Conservation (phyloP, 2,797 vertebrate species). For the Leuciscus waleckii region DNA sequence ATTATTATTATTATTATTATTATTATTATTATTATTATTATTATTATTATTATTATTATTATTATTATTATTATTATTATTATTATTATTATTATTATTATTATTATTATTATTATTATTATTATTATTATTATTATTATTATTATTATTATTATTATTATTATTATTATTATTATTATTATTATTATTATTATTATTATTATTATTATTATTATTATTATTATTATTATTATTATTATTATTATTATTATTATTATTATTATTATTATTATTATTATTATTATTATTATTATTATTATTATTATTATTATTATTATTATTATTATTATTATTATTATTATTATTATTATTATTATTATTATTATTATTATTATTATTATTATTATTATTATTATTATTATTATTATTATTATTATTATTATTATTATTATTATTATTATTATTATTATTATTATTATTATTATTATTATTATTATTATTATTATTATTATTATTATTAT, state of each 20-base stretch:
- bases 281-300: not conserved
- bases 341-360: not conserved
- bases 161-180: not conserved
- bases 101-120: not conserved
- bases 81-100: not conserved
- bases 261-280: not conserved
- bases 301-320: not conserved
- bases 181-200: not conserved
- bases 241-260: not conserved
- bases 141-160: not conserved
- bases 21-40: not conserved
- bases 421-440: not conserved
- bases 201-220: not conserved
- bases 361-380: not conserved
- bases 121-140: not conserved
- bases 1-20: not conserved
- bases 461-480: not conserved
- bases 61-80: not conserved
- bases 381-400: not conserved
- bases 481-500: not conserved
- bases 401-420: not conserved
- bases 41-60: not conserved
- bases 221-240: not conserved
- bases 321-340: not conserved
- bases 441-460: not conserved